Conservation (phyloP, 2,888 invertebrate species). For the Drosophila rellima region DNA sequence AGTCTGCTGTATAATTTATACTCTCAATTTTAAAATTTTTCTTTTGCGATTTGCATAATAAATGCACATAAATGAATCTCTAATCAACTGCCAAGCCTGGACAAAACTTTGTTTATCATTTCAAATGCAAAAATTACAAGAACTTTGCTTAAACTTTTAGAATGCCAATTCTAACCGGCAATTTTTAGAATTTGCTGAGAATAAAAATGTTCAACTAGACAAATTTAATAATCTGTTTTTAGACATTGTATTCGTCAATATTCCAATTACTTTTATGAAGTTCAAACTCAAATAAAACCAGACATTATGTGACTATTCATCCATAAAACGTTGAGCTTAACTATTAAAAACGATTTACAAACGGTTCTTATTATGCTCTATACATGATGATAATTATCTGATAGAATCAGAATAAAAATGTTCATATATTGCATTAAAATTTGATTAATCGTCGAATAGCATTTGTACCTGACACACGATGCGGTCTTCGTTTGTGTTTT, state of each 20-base stretch:
- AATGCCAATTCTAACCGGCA: not conserved
- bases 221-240: too few species aligned
- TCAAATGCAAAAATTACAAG: not conserved
- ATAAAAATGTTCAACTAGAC: not conserved
- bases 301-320: not conserved
- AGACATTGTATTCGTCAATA: too few species aligned
- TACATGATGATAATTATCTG: not conserved
- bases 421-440: not conserved
- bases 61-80: slow-evolving; percentile 47
- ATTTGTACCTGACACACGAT: not conserved
- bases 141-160: not conserved
- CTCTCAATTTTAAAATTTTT: slow-evolving; percentile 19
- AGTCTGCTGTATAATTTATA: slow-evolving; percentile 42
- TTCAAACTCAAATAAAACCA: not conserved
- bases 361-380: not conserved
- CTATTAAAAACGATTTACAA: not conserved
- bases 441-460: not conserved
- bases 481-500: not conserved
- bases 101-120: slow-evolving; percentile 20
- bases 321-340: not conserved
- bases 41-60: slow-evolving; percentile 32
- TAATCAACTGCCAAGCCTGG: slow-evolving; percentile 23
- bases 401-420: not conserved
- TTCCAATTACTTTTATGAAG: not conserved
- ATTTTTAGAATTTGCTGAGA: not conserved